Conservation (phyloP, 2,797 vertebrate species). For the Acestrorhynchus altus region DNA sequence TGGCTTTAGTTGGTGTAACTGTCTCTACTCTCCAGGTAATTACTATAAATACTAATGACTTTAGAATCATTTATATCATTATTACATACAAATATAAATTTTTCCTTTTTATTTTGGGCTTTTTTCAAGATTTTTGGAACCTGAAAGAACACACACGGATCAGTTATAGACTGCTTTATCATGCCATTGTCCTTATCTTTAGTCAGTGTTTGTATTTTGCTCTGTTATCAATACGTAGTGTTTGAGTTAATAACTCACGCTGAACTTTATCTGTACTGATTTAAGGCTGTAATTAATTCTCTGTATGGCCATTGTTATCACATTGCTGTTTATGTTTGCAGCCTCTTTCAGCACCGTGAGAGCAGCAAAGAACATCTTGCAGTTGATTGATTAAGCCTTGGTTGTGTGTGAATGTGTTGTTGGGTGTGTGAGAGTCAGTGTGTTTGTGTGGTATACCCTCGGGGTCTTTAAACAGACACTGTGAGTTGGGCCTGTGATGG, state of each 20-base stretch:
- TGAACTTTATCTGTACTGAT: background rate
- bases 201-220: background rate
- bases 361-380: background rate
- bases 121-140: too few relatives aligned
- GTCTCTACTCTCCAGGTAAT: too few relatives aligned
- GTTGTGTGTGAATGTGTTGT: background rate
- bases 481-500: background rate
- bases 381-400: background rate
- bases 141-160: background rate
- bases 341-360: background rate
- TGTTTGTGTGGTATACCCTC: background rate
- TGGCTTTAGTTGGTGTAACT: too few relatives aligned
- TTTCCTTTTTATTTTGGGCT: too few relatives aligned
- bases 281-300: background rate
- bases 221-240: background rate
- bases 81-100: too few relatives aligned
- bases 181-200: background rate
- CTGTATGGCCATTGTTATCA: background rate
- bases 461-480: background rate
- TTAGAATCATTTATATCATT: too few relatives aligned
- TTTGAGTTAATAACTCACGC: background rate
- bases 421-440: background rate
- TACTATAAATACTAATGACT: too few relatives aligned
- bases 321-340: background rate
- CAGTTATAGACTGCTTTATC: background rate